Evolutionary conservation across 1,140 invertebrate species (phyloP).

Genomic region (Bombus vancouverensis): DNA sequence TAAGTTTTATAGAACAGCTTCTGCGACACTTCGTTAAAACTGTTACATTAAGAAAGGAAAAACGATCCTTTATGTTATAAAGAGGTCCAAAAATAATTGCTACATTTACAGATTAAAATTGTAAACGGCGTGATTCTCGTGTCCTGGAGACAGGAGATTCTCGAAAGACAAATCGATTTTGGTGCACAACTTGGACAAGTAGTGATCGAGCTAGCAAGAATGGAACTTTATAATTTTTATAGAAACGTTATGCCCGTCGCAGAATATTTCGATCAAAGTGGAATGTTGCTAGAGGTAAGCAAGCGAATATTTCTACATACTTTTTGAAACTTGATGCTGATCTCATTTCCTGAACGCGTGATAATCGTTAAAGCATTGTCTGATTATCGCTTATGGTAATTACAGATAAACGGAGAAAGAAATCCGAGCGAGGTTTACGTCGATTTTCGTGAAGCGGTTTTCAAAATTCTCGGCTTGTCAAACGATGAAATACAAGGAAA

Average conservation of each 20-base stretch:
- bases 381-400: not conserved
- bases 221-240: conserved; percentile 95
- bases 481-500: conserved; percentile 79
- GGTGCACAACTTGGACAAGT: conserved; percentile 94
- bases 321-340: not conserved
- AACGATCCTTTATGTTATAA: not conserved
- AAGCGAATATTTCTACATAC: not conserved
- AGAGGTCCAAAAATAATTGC: not conserved
- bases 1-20: not conserved
- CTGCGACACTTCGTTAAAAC: not conserved
- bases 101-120: conserved; percentile 89
- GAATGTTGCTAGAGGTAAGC: conserved; percentile 89
- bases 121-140: conserved; percentile 93
- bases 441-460: conserved; percentile 89
- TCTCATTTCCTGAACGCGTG: not conserved
- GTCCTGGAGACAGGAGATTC: conserved; percentile 91
- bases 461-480: conserved; percentile 87
- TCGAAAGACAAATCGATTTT: conserved; percentile 94
- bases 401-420: conserved; percentile 91
- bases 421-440: conserved; percentile 91
- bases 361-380: no score
- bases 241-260: conserved; percentile 94
- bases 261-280: conserved; percentile 94
- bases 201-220: conserved; percentile 91
- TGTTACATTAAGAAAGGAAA: not conserved